Evolutionary conservation across 2,888 invertebrate species (phyloP), one percentile per base, ranked within the genome.

Genomic region (Dascillus cervinus): DNA sequence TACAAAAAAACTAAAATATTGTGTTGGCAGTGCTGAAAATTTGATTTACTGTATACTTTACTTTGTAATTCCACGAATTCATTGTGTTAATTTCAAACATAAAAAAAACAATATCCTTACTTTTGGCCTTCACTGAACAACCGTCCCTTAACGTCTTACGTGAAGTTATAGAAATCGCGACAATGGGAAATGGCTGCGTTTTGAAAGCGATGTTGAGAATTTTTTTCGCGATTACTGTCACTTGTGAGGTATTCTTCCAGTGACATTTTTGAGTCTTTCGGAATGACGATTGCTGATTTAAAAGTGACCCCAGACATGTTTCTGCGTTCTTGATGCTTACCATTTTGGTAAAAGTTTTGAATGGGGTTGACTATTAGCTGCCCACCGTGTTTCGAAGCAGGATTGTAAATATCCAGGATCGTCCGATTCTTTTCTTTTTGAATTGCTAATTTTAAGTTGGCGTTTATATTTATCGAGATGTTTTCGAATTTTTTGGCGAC

Each of bases 181-280:
- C 81, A 69, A 52, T 75, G 71, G 39, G 73, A 53, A 6, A 77
- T 56, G 3, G 73, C 65, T 36, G 69, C 73, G 53, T 69, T 77
- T 56, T 79, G 79, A 49, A 76, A 71, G 45, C 77, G 72, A 55
- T 77, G 72, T 65, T 79, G 67, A 1, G 76, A 72, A 58, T 81
- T 79, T 13, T 73, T 63, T 49, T 73, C 69, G 15, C 65, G 62
- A 31, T 71, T 65, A 11, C 63, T 63, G 3, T 70, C 69, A 24
- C 64, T 64, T 10, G 62, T 65, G 22, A 76, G 56, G 47, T 75
- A 79, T 29, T 72, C 57, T 35, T 70, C 61, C 40, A 75, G 61
- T 2, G 59, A 51, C 44, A 60, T 57, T 4, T 43, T 38, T 21
- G 60, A 55, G 26, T 69, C 57, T 35, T 66, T 58, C 26, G 67